A percentile compares a stretch with the other conserved stretches of the same genome.
Evolutionary conservation across 2,113 vertebrate genomes (phyloP).

Genomic region (Gasterosteus nipponicus): DNA sequence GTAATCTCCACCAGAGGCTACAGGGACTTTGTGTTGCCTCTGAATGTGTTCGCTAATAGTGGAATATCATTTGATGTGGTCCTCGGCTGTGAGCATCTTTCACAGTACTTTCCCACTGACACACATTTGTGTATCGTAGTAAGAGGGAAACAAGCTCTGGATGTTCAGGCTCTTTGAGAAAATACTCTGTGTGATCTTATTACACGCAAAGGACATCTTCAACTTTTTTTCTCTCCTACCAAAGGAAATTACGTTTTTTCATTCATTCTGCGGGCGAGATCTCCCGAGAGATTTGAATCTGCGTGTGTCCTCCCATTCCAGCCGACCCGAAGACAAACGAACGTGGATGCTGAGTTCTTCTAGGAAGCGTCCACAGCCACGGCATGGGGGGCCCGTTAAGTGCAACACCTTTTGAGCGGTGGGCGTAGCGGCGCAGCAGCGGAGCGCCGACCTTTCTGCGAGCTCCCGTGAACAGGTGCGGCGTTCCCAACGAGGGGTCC

Average conservation of each 20-base stretch:
- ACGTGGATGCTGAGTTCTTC: not conserved
- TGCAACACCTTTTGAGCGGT: slow-evolving; percentile 1
- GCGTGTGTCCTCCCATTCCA: slow-evolving; percentile 23
- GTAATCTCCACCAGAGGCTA: slow-evolving; percentile 49
- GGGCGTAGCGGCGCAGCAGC: no score
- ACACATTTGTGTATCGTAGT: slow-evolving; percentile 43
- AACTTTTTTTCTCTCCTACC: slow-evolving; percentile 56
- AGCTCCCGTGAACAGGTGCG: slow-evolving; percentile 30
- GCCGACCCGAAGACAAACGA: slow-evolving; percentile 8
- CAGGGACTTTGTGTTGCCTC: slow-evolving; percentile 45
- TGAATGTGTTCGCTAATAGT: slow-evolving; percentile 49
- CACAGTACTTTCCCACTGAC: slow-evolving; percentile 14
- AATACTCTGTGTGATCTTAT: slow-evolving; percentile 41
- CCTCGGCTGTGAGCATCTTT: slow-evolving; percentile 52
- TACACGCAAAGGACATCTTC: slow-evolving; percentile 55
- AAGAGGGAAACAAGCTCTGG: slow-evolving; percentile 31
- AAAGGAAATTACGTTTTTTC: slow-evolving; percentile 58
- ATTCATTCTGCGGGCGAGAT: no score
- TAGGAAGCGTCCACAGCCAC: slow-evolving; percentile 9
- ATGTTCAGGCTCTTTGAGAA: slow-evolving; percentile 42
- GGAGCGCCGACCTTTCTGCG: slow-evolving; percentile 9
- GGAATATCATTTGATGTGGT: slow-evolving; percentile 50
- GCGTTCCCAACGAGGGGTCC: slow-evolving; percentile 19
- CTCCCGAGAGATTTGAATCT: slow-evolving; percentile 30
- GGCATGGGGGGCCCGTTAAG: slow-evolving; percentile 19